Conservation (phyloP, 2,797 vertebrate genomes). For the Acipenser transmontanus region DNA sequence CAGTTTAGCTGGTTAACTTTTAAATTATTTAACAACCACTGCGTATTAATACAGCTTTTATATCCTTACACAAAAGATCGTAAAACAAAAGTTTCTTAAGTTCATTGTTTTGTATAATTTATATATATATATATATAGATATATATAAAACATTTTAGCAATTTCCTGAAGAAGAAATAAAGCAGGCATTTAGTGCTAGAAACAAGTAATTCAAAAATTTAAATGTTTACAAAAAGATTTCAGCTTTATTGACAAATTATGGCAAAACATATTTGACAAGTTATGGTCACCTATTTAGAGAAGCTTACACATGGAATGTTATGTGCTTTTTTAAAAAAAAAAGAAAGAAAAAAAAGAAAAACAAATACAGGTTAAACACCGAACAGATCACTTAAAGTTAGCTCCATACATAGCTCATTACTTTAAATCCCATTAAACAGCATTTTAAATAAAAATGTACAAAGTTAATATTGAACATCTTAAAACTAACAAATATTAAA, state of each 20-base stretch:
- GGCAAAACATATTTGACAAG: constrained; percentile 81
- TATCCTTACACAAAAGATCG: constrained; percentile 77
- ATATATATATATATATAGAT: constrained; percentile 26
- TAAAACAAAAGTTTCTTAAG: constrained; percentile 70
- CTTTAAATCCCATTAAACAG: constrained; percentile 77
- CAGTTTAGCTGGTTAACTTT: constrained; percentile 84
- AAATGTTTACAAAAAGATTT: constrained; percentile 78
- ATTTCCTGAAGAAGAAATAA: constrained; percentile 78
- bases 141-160: constrained; percentile 76
- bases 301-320: constrained; percentile 90
- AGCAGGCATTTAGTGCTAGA: constrained; percentile 81
- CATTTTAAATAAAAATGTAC: constrained; percentile 81
- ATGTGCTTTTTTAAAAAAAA: constrained; percentile 70
- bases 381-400: constrained; percentile 85
- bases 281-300: constrained; percentile 93
- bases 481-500: constrained; percentile 73
- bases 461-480: constrained; percentile 83
- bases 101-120: constrained; percentile 69
- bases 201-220: constrained; percentile 80
- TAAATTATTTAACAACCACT: constrained; percentile 86
- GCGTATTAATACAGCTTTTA: constrained; percentile 82
- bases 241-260: constrained; percentile 83
- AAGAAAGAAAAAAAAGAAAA: constrained; percentile 33
- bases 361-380: constrained; percentile 99
- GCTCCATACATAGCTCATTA: constrained; percentile 86